A percentile compares a stretch with the other conserved stretches of the same genome.
These are phyloP conservation scores for Odocoileus hemionus DNA, from an alignment of 2,113 vertebrate genomes.

Conservation along the genomic window DNA sequence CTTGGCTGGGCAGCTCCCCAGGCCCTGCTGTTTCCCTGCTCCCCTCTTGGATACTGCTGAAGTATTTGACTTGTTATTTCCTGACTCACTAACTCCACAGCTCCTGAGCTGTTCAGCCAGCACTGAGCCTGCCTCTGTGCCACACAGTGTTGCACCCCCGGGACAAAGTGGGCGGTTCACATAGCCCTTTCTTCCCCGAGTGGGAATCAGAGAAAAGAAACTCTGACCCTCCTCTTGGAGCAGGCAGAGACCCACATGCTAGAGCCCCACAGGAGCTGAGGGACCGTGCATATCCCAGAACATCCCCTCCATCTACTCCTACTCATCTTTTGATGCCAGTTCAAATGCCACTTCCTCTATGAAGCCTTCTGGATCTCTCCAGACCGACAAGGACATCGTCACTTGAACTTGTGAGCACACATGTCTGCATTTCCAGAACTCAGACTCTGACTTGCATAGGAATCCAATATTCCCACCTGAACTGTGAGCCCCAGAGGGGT, in stretches of 20 bases:
- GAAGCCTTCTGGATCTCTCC: background rate
- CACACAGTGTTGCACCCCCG: background rate
- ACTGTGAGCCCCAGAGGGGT: background rate
- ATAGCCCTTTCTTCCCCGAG: background rate
- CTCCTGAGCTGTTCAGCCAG: background rate
- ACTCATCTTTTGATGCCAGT: background rate
- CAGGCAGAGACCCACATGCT: background rate
- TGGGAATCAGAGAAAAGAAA: background rate
- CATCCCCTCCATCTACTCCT: background rate
- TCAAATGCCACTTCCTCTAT: background rate
- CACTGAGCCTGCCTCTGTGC: background rate
- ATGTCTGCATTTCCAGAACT: background rate
- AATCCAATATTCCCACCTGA: background rate
- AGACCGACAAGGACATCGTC: background rate
- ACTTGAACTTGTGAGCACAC: background rate
- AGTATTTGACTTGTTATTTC: background rate
- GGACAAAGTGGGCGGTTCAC: background rate
- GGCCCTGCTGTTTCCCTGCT: background rate
- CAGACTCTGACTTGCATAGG: background rate
- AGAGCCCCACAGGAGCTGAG: background rate
- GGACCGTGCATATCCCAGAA: background rate
- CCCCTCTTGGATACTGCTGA: background rate
- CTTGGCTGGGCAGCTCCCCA: background rate
- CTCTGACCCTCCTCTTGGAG: too few species aligned
- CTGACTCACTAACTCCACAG: fast-evolving